Percentiles rank a stretch among this genome's conserved stretches.
Conservation (phyloP, 1,140 invertebrate species). For the Triops longicaudatus region DNA sequence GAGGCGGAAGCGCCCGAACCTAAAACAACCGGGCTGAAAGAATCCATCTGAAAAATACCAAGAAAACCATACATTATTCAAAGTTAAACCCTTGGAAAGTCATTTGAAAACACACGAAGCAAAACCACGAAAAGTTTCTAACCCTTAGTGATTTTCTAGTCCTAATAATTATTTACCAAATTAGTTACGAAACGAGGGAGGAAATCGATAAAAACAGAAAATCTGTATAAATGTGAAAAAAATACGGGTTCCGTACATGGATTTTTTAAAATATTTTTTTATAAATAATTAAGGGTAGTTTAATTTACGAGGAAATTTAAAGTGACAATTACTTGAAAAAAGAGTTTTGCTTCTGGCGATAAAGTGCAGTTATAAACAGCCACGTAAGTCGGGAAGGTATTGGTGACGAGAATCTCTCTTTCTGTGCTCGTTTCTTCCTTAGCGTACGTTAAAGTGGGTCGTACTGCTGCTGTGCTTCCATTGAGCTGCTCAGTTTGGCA, state of each 20-base stretch:
- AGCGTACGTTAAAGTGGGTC: constrained; percentile 16
- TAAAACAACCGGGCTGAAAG: constrained; percentile 52
- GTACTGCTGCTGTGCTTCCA: background rate
- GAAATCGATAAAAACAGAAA: too few species aligned
- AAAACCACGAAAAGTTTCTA: too few species aligned
- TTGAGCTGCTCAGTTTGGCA: constrained; percentile 6
- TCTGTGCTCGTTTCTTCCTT: constrained; percentile 26
- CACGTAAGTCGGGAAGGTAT: constrained; percentile 59
- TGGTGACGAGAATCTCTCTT: constrained; percentile 54
- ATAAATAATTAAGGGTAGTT: too few species aligned
- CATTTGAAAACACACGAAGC: too few species aligned
- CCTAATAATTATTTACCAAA: too few species aligned
- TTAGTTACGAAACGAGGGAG: too few species aligned
- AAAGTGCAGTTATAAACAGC: constrained; percentile 61
- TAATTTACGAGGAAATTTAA: background rate
- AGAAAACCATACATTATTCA: constrained; percentile 21
- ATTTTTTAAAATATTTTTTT: too few species aligned
- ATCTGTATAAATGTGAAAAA: too few species aligned
- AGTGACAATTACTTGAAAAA: constrained; percentile 46
- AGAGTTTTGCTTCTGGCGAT: constrained; percentile 47
- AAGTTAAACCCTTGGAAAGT: too few species aligned
- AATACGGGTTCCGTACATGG: too few species aligned
- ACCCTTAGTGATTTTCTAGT: too few species aligned
- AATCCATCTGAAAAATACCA: constrained; percentile 50
- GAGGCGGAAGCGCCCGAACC: constrained; percentile 50